Conservation (phyloP, 2,797 vertebrate genomes). For the Tangara arthus region DNA sequence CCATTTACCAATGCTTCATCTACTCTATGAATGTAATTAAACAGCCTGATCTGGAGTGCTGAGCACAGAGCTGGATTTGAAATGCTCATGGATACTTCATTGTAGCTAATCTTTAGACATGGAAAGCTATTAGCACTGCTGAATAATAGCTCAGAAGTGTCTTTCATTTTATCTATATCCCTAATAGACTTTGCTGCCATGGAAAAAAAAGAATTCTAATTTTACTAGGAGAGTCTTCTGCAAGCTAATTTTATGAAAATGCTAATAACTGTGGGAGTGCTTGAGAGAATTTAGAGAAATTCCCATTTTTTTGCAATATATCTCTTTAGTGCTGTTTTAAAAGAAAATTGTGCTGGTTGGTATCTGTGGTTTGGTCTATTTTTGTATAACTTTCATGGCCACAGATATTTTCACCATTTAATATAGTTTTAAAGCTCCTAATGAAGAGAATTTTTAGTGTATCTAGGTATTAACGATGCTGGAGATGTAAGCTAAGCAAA, state of each 20-base stretch:
- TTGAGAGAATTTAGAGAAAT: background rate
- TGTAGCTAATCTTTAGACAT: background rate
- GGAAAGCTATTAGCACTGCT: background rate
- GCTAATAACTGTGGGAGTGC: background rate
- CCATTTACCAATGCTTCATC: background rate
- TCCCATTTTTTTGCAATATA: background rate
- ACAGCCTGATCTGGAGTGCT: background rate
- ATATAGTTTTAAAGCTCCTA: background rate
- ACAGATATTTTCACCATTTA: background rate
- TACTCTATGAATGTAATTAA: background rate
- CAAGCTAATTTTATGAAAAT: constrained; percentile 13
- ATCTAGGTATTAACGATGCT: background rate
- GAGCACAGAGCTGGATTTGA: background rate
- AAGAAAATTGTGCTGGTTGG: background rate
- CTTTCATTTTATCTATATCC: background rate
- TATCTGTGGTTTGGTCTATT: background rate
- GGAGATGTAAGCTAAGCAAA: background rate
- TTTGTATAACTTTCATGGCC: background rate
- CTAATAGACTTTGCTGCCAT: background rate
- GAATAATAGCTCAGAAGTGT: background rate
- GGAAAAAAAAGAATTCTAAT: background rate
- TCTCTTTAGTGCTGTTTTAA: background rate
- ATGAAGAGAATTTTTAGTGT: background rate
- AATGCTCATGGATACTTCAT: background rate
- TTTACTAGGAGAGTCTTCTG: background rate